Evolutionary conservation across 2,888 invertebrate genomes (phyloP).

Genomic region (Melitaea athalia): DNA sequence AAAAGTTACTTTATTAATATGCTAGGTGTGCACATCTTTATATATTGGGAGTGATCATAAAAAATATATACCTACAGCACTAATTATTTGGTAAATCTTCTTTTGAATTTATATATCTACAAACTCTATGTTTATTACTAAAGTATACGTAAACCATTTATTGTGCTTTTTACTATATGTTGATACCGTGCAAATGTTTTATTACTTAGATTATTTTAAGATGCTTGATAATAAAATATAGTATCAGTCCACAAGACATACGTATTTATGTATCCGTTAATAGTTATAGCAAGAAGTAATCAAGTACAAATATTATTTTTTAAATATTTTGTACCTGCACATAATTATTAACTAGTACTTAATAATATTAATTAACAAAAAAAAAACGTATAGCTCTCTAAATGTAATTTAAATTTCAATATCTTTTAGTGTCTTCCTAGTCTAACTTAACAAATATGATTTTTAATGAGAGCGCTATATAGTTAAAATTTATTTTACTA

Average conservation of each 20-base stretch:
- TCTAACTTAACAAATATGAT: not conserved
- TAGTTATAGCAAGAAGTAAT: not conserved
- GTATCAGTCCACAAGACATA: not conserved
- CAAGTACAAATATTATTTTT: conserved; percentile 2
- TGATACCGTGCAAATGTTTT: not conserved
- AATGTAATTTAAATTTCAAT: conserved; percentile 19
- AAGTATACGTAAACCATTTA: not conserved
- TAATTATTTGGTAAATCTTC: not conserved
- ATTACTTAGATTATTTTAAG: no score
- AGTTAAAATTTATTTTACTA: not conserved
- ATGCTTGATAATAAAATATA: no score
- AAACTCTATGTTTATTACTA: not conserved
- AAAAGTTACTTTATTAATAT: not conserved
- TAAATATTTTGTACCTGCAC: conserved; percentile 18
- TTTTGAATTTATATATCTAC: not conserved
- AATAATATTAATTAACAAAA: conserved; percentile 13
- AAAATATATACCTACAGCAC: not conserved
- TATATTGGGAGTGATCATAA: not conserved
- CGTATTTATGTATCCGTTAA: not conserved
- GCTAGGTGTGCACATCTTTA: not conserved
- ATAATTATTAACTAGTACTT: conserved; percentile 31
- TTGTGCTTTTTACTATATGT: not conserved
- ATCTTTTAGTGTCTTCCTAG: conserved; percentile 22
- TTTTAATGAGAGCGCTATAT: not conserved
- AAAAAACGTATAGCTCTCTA: conserved; percentile 33